phyloP scores from a whole-genome alignment of 2,113 vertebrate species.

The Dipodomys stephensi region DNA sequence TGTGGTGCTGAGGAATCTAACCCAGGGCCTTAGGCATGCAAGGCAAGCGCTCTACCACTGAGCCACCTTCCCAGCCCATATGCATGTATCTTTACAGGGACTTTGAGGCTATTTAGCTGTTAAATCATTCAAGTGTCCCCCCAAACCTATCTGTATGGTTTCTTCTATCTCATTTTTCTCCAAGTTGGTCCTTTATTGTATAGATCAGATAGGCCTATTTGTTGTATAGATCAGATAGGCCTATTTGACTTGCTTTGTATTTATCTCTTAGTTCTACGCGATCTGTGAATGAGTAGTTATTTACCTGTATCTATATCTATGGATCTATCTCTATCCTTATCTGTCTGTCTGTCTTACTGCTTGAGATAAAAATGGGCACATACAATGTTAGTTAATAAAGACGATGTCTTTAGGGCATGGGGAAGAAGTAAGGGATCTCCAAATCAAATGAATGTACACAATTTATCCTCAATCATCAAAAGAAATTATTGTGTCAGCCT shows the following conservation, averaged over 20 bases:
- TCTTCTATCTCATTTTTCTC: not conserved
- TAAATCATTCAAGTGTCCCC: not conserved
- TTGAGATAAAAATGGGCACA: not conserved
- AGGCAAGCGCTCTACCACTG: too few species aligned
- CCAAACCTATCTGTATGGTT: too few species aligned
- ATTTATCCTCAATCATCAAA: not conserved
- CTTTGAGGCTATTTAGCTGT: not conserved
- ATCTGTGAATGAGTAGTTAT: not conserved
- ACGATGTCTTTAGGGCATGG: not conserved
- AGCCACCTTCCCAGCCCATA: too few species aligned
- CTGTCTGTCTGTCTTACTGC: not conserved
- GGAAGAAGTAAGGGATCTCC: not conserved
- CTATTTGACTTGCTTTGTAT: not conserved
- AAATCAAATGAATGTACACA: not conserved
- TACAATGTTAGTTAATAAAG: not conserved
- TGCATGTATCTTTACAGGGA: not conserved
- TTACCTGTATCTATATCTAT: too few species aligned
- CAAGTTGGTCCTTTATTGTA: not conserved
- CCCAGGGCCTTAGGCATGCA: too few species aligned
- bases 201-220: not conserved
- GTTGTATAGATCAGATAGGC: not conserved
- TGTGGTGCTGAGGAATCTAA: too few species aligned
- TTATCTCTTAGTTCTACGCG: not conserved
- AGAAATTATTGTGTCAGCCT: not conserved
- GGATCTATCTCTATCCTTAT: too few species aligned